Percentiles rank a stretch among this genome's conserved stretches.
Conservation (phyloP, 1,140 invertebrate genomes). For the Habropoda laboriosa region DNA sequence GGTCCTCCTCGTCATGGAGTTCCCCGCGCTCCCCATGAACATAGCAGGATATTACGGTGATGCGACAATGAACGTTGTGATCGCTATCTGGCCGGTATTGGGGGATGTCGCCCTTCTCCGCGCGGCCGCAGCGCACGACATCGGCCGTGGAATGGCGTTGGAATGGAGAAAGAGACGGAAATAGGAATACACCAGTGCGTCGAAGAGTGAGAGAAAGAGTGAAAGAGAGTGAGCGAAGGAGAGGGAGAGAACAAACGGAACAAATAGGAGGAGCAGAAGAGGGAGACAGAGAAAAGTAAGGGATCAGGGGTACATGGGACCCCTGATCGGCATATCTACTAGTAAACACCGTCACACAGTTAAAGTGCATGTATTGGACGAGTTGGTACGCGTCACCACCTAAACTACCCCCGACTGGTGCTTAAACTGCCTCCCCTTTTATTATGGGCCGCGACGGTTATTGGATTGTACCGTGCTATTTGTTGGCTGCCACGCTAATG, state of each 20-base stretch:
- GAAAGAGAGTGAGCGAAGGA: too few species aligned
- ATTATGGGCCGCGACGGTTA: slow-evolving; percentile 76
- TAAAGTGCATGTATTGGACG: background rate
- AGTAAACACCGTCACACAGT: slow-evolving; percentile 17
- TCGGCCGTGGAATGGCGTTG: background rate
- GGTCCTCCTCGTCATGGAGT: background rate
- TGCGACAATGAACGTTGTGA: slow-evolving; percentile 77
- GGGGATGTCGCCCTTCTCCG: slow-evolving; percentile 44
- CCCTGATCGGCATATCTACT: background rate
- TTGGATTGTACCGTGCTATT: slow-evolving; percentile 79
- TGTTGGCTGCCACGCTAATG: slow-evolving; percentile 79
- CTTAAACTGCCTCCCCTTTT: slow-evolving; percentile 76
- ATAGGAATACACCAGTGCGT: background rate
- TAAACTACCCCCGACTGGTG: slow-evolving; percentile 78
- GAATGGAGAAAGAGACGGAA: background rate
- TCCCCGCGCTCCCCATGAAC: background rate
- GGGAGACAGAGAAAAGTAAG: background rate
- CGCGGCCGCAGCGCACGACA: slow-evolving; percentile 7
- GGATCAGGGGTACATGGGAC: too few species aligned
- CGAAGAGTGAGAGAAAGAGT: background rate
- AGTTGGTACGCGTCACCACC: slow-evolving; percentile 40
- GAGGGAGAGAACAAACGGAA: too few species aligned
- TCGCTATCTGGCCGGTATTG: slow-evolving; percentile 70
- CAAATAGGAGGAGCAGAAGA: background rate
- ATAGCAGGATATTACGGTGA: slow-evolving; percentile 70